A percentile compares a stretch with the other conserved stretches of the same genome.
phyloP scores from a whole-genome alignment of 2,113 vertebrate species.

The Colistium nudipinnis region DNA sequence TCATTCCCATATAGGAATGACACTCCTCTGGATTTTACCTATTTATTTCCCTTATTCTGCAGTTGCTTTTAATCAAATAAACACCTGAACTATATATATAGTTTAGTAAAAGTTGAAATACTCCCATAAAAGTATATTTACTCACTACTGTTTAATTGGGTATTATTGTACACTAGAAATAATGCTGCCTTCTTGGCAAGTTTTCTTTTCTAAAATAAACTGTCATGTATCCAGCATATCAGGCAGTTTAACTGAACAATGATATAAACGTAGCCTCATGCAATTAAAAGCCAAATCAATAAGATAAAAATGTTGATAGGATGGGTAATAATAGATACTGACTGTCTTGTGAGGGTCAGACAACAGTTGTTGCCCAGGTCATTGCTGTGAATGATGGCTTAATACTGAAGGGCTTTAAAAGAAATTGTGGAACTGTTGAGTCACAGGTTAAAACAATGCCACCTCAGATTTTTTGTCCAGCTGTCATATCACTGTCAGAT shows the following conservation, averaged over 20 bases:
- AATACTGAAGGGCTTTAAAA: constrained; percentile 39
- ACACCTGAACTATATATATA: too few relatives aligned
- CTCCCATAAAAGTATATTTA: too few relatives aligned
- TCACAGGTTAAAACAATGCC: constrained; percentile 68
- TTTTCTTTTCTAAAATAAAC: not conserved
- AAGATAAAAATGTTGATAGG: constrained; percentile 28
- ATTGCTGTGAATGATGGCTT: constrained; percentile 45
- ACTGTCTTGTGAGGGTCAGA: constrained; percentile 18
- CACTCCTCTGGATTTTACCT: too few relatives aligned
- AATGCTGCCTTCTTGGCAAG: too few relatives aligned
- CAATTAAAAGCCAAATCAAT: constrained; percentile 18
- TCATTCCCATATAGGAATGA: not conserved
- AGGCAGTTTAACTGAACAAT: too few relatives aligned
- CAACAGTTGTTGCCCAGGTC: constrained; percentile 68
- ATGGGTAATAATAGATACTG: constrained; percentile 56
- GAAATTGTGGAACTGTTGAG: constrained; percentile 60
- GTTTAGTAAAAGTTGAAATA: too few relatives aligned
- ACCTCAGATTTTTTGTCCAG: constrained; percentile 39
- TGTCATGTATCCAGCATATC: too few relatives aligned
- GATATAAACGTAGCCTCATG: not conserved
- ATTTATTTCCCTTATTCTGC: too few relatives aligned
- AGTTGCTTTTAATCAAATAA: too few relatives aligned
- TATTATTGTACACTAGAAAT: too few relatives aligned
- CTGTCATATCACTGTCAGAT: constrained; percentile 43
- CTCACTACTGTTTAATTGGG: too few relatives aligned